Base-by-base conservation (phyloP, 2,797 vertebrate genomes). In the Trichosurus vulpecula region DNA sequence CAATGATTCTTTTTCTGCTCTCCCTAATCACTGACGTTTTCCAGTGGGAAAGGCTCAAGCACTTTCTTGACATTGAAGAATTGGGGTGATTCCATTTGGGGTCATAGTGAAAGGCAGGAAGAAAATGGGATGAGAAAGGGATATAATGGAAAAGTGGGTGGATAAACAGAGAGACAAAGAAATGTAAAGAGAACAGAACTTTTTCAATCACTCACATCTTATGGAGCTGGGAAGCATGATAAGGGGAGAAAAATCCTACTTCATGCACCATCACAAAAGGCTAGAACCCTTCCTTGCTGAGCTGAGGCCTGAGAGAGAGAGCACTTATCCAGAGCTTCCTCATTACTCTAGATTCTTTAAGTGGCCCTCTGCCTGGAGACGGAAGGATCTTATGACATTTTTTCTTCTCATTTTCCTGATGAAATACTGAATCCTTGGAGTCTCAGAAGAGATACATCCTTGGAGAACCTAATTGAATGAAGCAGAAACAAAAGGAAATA, bases 401-500 rank as follows among this genome's bases (percentile, higher is more conserved):
- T 27, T 11, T 2, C 41, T 8, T 22, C n/a, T 51, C 41, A 87
- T 47, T 87, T 81, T 47, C 8, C 74, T 51, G 9, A 87, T 47
- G 41, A 87, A 87, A 87, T n/a, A n/a, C n/a, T 27, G 74, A 81
- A 47, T 81, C n/a, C 19, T 81, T 87, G n/a, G 41, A 47, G 35
- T 47, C 74, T 87, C 25, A 11, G 41, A 47, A 81, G n/a, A 3
- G n/a, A 41, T 47, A 29, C 25, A 87, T 27, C 41, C 66, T 81
- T 81, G 74, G 13, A 25, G 25, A 87, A 87, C 51, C 51, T 87
- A 87, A 51, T 54, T 93, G 19, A 93, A 35, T 90, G 29, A 95
- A n/a, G 31, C 52, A 55, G 54, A 90, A 25, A 47, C 29, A 93
- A 93, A 41, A 93, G 27, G 91, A 94, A 94, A 94, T 25, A 12